A percentile compares a stretch with the other conserved stretches of the same genome.
phyloP scores from a whole-genome alignment of 2,888 invertebrate species.

The Prenolepis imparis region DNA sequence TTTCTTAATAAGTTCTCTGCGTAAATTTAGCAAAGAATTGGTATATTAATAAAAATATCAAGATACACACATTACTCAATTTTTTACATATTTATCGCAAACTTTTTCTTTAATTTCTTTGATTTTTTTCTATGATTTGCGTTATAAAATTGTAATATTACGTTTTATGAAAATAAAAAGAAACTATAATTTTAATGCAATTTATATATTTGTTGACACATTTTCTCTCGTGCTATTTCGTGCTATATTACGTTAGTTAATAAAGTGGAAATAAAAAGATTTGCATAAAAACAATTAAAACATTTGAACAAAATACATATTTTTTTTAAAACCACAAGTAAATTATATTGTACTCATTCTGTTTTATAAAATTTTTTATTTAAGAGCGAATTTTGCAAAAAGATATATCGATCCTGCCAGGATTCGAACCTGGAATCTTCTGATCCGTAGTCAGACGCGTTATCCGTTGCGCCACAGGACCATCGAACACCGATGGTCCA shows the following conservation, averaged over 20 bases:
- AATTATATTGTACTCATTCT: background rate
- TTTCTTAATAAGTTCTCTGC: too few relatives aligned
- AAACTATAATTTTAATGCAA: background rate
- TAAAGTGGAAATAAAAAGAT: background rate
- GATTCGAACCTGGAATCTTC: constrained; percentile 78
- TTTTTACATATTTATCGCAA: background rate
- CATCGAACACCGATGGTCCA: background rate
- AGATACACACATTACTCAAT: background rate
- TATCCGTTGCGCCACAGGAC: constrained; percentile 76
- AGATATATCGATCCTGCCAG: constrained; percentile 59
- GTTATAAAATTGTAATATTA: background rate
- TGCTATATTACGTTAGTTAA: background rate
- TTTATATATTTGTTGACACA: background rate
- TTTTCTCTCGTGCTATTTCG: background rate
- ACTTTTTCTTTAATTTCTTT: background rate
- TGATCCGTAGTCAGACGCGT: constrained; percentile 79
- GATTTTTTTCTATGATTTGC: background rate
- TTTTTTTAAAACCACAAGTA: background rate
- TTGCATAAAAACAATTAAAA: background rate
- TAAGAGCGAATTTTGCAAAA: background rate
- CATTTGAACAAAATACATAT: background rate
- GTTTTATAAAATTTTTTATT: background rate
- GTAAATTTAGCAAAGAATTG: background rate
- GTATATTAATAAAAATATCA: background rate
- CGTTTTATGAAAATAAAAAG: background rate